Base-by-base conservation (phyloP, 2,888 invertebrate species). In the Gibbula magus region DNA sequence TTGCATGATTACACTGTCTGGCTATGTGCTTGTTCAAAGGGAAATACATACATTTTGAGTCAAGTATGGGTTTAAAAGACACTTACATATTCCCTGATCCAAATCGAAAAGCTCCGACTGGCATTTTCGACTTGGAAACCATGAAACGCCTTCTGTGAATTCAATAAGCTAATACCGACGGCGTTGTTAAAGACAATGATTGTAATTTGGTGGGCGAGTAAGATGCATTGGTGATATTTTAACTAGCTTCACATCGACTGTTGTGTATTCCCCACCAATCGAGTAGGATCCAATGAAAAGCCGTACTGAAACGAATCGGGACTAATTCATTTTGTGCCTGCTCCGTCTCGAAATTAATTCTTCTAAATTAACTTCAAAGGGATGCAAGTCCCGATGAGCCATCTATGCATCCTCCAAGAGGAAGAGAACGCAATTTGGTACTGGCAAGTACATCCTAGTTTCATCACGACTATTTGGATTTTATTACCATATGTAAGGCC, bases 321-420 rank as follows among this genome's bases (percentile, higher is more conserved):
- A 61, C 29, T 61, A 61, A 61, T 61, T 61, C 61, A 61, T 61
- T 61, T 61, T 61, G 61, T 61, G 61, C 61, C 29, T 29, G 16
- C 29, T 61, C 8, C 61, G 61, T 61, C 61, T 61, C 61, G 22
- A 61, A 61, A 61, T 61, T 61, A 61, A 61, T 61, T 61, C 61
- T 61, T 61, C 61, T 61, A 61, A 61, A 61, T 61, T 61, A 61
- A 61, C 61, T 61, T 61, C 61, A 61, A 61, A 61, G 61, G 29
- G 29, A 61, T 61, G 29, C 25, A 61, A 29, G 61, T 29, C 61
- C 61, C 61, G 61, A 25, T 1, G 61, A 61, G 29, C 3, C 25
- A 25, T 13, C 25, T 29, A 29, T 1, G 61, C 29, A 61, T 61
- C 61, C 29, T 18, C n/a, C 61, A 8, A 29, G 29, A 61, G 29